Percentiles rank a stretch among this genome's conserved stretches.
Evolutionary conservation across 2,888 invertebrate species (phyloP).

Genomic region (Hetaerina titia): DNA sequence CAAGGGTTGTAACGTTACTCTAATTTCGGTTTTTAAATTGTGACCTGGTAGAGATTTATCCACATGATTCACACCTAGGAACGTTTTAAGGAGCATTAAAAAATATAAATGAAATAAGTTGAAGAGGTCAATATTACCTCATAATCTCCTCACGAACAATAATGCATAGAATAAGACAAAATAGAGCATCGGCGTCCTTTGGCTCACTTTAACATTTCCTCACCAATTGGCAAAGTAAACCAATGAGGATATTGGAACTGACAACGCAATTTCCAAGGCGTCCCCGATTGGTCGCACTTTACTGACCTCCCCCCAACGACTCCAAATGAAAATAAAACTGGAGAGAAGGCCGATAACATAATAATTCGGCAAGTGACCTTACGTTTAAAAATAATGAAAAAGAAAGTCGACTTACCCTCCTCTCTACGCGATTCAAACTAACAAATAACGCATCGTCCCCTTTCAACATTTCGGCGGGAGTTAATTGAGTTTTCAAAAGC

Average conservation of each 20-base stretch:
- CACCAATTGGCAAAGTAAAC: not conserved
- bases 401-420: not conserved
- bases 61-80: no score
- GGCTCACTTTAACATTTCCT: no score
- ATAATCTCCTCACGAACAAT: no score
- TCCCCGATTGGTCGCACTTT: not conserved
- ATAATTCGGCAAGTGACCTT: not conserved
- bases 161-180: no score
- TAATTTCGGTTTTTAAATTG: no score
- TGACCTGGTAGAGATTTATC: no score
- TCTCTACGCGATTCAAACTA: not conserved
- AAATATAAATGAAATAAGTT: no score
- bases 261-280: not conserved
- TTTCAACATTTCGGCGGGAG: not conserved
- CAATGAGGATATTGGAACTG: not conserved
- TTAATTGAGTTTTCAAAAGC: constrained; percentile 43
- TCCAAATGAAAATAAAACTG: not conserved
- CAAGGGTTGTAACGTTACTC: no score
- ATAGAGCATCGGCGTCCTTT: no score
- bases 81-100: no score
- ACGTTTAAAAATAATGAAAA: not conserved
- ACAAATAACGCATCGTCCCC: not conserved
- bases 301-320: not conserved
- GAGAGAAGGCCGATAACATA: not conserved
- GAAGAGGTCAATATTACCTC: no score